Conservation (phyloP, 2,797 vertebrate species). For the Paedocypris micromegethes region DNA sequence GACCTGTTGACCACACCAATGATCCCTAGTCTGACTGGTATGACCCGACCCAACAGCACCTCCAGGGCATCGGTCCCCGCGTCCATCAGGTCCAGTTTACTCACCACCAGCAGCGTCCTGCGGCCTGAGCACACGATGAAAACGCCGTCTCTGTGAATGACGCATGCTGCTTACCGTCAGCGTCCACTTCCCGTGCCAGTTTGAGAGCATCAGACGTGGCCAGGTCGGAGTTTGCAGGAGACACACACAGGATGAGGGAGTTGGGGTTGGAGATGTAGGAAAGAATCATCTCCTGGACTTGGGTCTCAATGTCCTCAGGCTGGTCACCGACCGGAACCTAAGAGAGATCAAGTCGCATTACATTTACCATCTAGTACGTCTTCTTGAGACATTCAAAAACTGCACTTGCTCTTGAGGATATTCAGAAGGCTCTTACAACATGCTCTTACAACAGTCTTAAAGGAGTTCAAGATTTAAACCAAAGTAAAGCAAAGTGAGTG, state of each 20-base stretch:
- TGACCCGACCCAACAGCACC: slow-evolving; percentile 76
- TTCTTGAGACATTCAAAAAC: too few species aligned
- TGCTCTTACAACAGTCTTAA: too few species aligned
- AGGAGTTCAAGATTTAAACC: too few species aligned
- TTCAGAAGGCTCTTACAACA: too few species aligned
- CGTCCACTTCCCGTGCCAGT: slow-evolving; percentile 84
- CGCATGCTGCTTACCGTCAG: slow-evolving; percentile 71
- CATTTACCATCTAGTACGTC: too few species aligned
- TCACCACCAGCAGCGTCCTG: slow-evolving; percentile 75
- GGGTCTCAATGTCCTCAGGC: slow-evolving; percentile 81
- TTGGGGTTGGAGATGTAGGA: slow-evolving; percentile 84
- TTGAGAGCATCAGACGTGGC: slow-evolving; percentile 85
- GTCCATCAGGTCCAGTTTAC: slow-evolving; percentile 81
- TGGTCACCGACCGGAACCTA: slow-evolving; percentile 90
- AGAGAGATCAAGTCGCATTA: slow-evolving; percentile 17
- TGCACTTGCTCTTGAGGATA: too few species aligned
- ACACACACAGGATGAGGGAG: slow-evolving; percentile 82
- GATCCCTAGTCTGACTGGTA: slow-evolving; percentile 77
- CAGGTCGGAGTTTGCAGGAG: slow-evolving; percentile 86
- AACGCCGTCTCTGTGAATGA: too few species aligned
- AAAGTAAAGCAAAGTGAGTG: too few species aligned
- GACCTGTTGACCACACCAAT: slow-evolving; percentile 81
- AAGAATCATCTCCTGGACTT: slow-evolving; percentile 85
- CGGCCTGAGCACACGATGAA: slow-evolving; percentile 59
- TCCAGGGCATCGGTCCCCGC: slow-evolving; percentile 78